Base-by-base conservation (phyloP, 2,797 vertebrate genomes). In the Manis pentadactyla region DNA sequence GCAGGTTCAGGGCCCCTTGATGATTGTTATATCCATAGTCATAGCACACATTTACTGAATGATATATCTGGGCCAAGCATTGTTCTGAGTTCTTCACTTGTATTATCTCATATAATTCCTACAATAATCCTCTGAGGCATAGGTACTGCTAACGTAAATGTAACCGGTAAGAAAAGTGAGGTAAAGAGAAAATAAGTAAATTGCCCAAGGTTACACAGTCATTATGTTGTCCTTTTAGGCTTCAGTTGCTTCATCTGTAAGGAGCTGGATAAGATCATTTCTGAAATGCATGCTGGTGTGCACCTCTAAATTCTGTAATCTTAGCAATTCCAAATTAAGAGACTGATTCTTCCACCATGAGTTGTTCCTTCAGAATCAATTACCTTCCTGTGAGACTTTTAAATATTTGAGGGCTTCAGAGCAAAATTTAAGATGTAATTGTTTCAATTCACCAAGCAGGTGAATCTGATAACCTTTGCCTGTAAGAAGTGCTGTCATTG, bases 151-250 rank as follows among this genome's bases (percentile, higher is more conserved):
- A 68, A 92, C 46, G 82, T 87, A n/a, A 23, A 83, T 29, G 77
- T 81, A 55, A 83, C n/a, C 85, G 14, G 63, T 88, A 84, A 87
- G 46, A 63, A 94, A 81, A 94, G n/a, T 31, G 18, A 82, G 46
- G 61, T 42, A 83, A 73, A 82, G 75, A 82, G 66, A 83, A 77
- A 88, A 90, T 81, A 93, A 73, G 13, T 29, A 59, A 82, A 73
- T 74, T 63, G 77, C 25, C 79, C 51, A 68, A 90, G 29, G 39
- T 90, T 19, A 68, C 59, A 51, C 2, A 37, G 68, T 82, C n/a
- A 63, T 7, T 7, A 31, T 25, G 15, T 21, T 87, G 49, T 83
- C 59, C 71, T 66, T 29, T 51, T n/a, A 79, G 19, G n/a, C 46
- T 86, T 96, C 59, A 61, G 34, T 10, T 87, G 57, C 37, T 90